Base-by-base conservation (phyloP, 2,113 vertebrate genomes). In the Furnarius figulus region DNA sequence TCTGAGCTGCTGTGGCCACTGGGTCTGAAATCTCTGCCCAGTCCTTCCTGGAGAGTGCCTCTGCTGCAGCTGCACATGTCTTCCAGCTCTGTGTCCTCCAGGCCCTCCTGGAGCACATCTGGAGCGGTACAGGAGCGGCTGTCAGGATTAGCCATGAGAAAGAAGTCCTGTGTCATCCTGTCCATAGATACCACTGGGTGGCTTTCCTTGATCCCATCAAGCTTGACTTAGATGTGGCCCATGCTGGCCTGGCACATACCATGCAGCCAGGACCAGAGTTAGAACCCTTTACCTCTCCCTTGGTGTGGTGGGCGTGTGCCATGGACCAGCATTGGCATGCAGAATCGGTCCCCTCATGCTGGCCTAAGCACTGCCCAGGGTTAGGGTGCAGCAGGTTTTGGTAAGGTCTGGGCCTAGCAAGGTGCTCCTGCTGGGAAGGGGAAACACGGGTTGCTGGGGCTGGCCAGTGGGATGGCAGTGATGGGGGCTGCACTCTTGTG, bases 381-480 rank as follows among this genome's bases (percentile, higher is more conserved):
- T 10, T 50, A 66, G 50, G 33, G 65, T 10, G 33, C 2, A 0
- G 3, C 55, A 58, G 37, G 21, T 59, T 72, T 80, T 2, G 13
- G 39, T 61, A 6, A 68, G 55, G 30, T 28, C 35, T 56, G 53
- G 42, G 52, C 35, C 58, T n/a, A 20, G 31, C 28, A 61, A 65
- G 14, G 47, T 35, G n/a, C 30, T 67, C 4, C 42, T 59, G 53
- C 49, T 0, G 0, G 33, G n/a, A 15, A 37, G 24, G 7, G 10
- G 16, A 35, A 39, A 6, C 12, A 5, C 7, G 0, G 15, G 5
- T 35, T 2, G 1, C 19, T 30, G 71, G 39, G 33, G 33, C 46
- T 70, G 3, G 7, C 28, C 39, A 52, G 28, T 28, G 20, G 33
- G 10, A 17, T 42, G 42, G 8, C 1, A 16, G 28, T 8, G 3